These are phyloP conservation scores for Plumapathes pennacea DNA, from an alignment of 92 coral and sea anemone species.

Conservation along the genomic window DNA sequence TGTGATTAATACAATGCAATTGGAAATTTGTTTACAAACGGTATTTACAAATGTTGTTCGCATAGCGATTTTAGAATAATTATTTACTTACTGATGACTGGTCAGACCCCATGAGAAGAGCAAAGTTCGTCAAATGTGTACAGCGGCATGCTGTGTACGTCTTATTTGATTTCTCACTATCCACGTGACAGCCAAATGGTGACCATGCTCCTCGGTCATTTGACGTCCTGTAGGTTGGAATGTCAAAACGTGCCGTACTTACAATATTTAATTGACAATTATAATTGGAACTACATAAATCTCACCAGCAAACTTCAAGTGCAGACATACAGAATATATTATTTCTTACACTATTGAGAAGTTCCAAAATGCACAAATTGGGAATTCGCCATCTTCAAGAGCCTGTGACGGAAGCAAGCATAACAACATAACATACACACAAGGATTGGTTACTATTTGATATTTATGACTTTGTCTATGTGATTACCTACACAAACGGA, in stretches of 20 bases:
- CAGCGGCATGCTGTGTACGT: slow-evolving; percentile 79
- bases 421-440: no score
- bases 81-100: slow-evolving; percentile 42
- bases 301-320: no score
- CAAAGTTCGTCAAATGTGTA: slow-evolving; percentile 84
- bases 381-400: slow-evolving; percentile 40
- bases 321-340: no score
- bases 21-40: no score
- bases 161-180: slow-evolving; percentile 60
- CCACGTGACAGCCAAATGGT: slow-evolving; percentile 59
- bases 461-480: no score
- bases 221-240: slow-evolving; percentile 10
- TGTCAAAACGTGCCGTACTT: background rate
- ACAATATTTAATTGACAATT: background rate
- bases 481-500: no score
- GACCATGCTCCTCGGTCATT: slow-evolving; percentile 70
- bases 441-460: no score
- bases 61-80: no score
- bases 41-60: no score
- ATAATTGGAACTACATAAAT: no score
- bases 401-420: slow-evolving; percentile 3
- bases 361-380: slow-evolving; percentile 74
- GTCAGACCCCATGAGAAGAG: slow-evolving; percentile 68
- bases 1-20: no score
- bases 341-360: slow-evolving; percentile 54